Conservation (phyloP, 2,113 vertebrate species). For the Perccottus glenii region DNA sequence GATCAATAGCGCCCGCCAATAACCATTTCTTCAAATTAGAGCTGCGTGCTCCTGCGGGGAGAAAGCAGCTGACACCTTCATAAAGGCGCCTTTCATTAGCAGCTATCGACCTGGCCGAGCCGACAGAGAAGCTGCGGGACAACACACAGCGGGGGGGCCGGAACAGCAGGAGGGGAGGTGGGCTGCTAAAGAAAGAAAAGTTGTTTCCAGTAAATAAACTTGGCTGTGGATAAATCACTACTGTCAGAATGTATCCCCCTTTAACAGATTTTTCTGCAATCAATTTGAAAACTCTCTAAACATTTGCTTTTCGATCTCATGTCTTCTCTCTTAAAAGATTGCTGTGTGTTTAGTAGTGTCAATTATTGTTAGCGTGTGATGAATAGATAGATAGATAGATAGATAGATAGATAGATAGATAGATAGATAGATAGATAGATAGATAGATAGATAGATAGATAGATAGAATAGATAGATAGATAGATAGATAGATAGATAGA, state of each 20-base stretch:
- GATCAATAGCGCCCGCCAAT: slow-evolving; percentile 60
- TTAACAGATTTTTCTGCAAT: slow-evolving; percentile 51
- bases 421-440: no score
- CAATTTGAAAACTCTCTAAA: no score
- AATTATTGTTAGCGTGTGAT: no score
- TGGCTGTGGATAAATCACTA: slow-evolving; percentile 56
- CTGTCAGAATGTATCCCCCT: slow-evolving; percentile 56
- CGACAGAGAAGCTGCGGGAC: slow-evolving; percentile 32
- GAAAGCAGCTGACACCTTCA: slow-evolving; percentile 69
- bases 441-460: no score
- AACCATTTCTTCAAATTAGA: slow-evolving; percentile 69
- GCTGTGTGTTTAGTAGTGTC: no score
- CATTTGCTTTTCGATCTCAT: no score
- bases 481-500: no score
- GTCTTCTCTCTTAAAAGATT: no score
- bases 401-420: no score
- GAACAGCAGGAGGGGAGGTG: slow-evolving; percentile 12
- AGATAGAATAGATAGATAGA: no score
- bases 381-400: no score
- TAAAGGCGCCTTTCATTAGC: slow-evolving; percentile 68
- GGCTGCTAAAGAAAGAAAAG: slow-evolving; percentile 43
- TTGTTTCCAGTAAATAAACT: slow-evolving; percentile 70
- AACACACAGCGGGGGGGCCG: slow-evolving; percentile 18
- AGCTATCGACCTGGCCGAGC: slow-evolving; percentile 56
- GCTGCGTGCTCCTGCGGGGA: slow-evolving; percentile 39